Conservation (phyloP, 2,113 vertebrate genomes). For the Lynx canadensis region DNA sequence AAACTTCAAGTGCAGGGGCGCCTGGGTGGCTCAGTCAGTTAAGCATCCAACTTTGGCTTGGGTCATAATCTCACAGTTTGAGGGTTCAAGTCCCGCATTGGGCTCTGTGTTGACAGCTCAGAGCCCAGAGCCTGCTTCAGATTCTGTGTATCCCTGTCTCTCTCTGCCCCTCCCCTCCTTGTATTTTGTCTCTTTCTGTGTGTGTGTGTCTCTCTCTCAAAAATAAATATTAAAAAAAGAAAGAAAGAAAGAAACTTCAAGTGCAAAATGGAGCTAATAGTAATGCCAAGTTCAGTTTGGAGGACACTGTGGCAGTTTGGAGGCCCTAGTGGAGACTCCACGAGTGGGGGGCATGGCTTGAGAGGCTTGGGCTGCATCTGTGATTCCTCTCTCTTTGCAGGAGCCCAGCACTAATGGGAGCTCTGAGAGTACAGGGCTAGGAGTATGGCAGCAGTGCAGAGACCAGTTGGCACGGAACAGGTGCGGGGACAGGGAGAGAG, state of each 20-base stretch:
- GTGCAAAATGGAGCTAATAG: background rate
- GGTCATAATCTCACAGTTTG: too few relatives aligned
- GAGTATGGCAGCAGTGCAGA: background rate
- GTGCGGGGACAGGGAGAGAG: accelerated
- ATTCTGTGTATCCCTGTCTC: too few relatives aligned
- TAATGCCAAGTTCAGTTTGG: background rate
- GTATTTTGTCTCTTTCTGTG: too few relatives aligned
- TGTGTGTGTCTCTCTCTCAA: accelerated
- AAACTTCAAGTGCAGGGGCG: background rate
- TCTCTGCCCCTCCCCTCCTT: too few relatives aligned
- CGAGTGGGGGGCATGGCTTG: background rate
- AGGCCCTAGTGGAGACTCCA: background rate
- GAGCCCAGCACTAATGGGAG: background rate
- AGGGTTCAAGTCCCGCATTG: too few relatives aligned
- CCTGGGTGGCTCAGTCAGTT: too few relatives aligned
- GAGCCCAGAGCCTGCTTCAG: too few relatives aligned
- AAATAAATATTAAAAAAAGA: too few relatives aligned
- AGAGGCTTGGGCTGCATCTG: background rate
- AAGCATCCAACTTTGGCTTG: too few relatives aligned
- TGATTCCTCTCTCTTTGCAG: background rate
- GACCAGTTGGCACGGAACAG: accelerated
- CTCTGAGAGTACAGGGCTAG: background rate
- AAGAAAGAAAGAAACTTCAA: background rate
- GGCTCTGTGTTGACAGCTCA: too few relatives aligned
- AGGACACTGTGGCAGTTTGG: background rate